Percentiles rank a stretch among this genome's conserved stretches.
These are phyloP conservation scores for Paracentrotus lividus DNA, from an alignment of 53 echinoderm and acorn worm genomes.

Conservation along the genomic window DNA sequence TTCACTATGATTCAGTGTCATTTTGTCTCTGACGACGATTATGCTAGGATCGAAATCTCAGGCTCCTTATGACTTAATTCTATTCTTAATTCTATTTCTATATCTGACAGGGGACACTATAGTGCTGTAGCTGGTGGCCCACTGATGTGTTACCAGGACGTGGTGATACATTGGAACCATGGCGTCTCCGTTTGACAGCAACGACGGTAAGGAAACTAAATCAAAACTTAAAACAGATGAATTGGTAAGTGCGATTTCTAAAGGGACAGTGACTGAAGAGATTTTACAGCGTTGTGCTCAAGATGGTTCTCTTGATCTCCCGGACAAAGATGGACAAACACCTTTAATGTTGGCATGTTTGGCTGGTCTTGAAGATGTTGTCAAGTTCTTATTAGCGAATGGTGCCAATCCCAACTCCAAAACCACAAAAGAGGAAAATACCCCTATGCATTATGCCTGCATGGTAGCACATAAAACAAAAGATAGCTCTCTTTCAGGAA, in stretches of 20 bases:
- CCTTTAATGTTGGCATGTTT: slow-evolving; percentile 18
- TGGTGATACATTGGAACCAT: neutral
- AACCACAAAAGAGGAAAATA: slow-evolving; percentile 5
- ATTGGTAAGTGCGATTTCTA: neutral
- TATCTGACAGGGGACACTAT: neutral
- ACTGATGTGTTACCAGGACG: too few relatives aligned
- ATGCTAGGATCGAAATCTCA: too few relatives aligned
- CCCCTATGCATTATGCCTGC: slow-evolving; percentile 40
- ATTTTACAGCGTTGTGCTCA: neutral
- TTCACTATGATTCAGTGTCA: too few relatives aligned
- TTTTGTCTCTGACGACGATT: too few relatives aligned
- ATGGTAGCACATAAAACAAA: too few relatives aligned
- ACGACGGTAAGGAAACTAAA: neutral
- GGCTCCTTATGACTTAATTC: neutral
- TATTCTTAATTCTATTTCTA: neutral
- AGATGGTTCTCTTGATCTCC: slow-evolving; percentile 1
- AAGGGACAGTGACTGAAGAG: neutral
- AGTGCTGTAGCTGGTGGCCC: neutral
- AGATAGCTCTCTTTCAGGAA: too few relatives aligned
- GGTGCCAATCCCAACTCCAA: slow-evolving; percentile 38
- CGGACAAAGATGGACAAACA: neutral
- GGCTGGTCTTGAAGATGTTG: neutral
- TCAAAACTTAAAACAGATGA: neutral
- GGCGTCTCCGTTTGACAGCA: neutral
- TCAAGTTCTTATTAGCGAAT: slow-evolving; percentile 3